Conservation (phyloP, 2,797 vertebrate species). For the Lemur catta region DNA sequence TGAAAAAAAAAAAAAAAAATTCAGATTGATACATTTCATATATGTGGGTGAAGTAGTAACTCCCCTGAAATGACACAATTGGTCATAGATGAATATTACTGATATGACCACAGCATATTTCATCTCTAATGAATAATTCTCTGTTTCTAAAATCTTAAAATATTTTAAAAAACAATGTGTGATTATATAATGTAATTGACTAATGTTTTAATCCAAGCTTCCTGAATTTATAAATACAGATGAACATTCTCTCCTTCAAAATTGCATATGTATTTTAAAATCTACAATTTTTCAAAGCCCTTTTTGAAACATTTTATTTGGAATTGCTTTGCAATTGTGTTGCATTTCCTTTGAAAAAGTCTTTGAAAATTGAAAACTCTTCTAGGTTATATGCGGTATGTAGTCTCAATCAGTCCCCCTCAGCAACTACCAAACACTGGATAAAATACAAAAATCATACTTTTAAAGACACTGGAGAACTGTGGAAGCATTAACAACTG, state of each 20-base stretch:
- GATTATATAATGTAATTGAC: neutral
- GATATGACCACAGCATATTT: neutral
- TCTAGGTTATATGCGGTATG: neutral
- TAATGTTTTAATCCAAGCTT: neutral
- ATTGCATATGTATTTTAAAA: neutral
- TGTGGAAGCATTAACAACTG: neutral
- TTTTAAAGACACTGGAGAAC: neutral
- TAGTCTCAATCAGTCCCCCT: neutral
- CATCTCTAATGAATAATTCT: neutral
- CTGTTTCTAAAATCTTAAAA: neutral
- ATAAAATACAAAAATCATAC: neutral
- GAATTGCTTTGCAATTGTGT: neutral
- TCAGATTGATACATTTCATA: too few species aligned
- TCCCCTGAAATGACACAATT: neutral
- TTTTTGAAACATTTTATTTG: constrained; percentile 8
- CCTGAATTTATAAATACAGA: neutral
- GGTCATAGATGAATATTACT: neutral
- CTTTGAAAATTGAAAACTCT: neutral
- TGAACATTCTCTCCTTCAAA: neutral
- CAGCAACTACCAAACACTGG: neutral
- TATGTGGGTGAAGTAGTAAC: neutral
- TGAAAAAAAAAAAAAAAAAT: neutral
- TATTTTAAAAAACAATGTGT: neutral
- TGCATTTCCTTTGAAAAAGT: neutral
- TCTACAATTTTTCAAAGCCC: neutral